Conservation (phyloP, 2,113 vertebrate genomes). For the Sardina pilchardus region DNA sequence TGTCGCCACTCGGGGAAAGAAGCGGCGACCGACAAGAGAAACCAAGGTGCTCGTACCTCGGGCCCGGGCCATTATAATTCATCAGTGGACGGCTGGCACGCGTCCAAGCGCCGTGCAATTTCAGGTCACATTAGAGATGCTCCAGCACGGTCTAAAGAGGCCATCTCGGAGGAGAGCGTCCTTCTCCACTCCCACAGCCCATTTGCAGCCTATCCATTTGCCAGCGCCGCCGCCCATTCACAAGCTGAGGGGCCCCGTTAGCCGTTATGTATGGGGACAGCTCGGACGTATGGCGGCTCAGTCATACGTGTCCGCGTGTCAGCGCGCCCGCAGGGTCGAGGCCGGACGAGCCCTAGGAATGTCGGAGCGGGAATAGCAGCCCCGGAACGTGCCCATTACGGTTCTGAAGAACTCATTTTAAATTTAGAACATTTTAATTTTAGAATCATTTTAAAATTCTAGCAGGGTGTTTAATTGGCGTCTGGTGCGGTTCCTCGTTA, state of each 20-base stretch:
- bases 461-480: not conserved
- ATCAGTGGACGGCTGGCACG: not conserved
- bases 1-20: not conserved
- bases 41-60: not conserved
- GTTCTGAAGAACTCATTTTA: not conserved
- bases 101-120: not conserved
- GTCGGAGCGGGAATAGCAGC: not conserved
- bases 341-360: not conserved
- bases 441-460: slow-evolving; percentile 8
- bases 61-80: not conserved
- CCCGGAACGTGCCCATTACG: not conserved
- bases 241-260: not conserved
- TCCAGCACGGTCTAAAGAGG: not conserved
- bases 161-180: not conserved
- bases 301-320: not conserved
- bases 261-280: not conserved
- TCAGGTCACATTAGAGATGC: not conserved
- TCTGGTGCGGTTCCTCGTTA: not conserved
- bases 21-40: not conserved
- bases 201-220: slow-evolving; percentile 6
- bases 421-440: not conserved
- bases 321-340: not conserved
- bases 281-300: not conserved
- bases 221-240: not conserved
- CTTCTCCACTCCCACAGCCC: not conserved